Base-by-base conservation (phyloP, 2,113 vertebrate species). In the Scartelaos histophorus region DNA sequence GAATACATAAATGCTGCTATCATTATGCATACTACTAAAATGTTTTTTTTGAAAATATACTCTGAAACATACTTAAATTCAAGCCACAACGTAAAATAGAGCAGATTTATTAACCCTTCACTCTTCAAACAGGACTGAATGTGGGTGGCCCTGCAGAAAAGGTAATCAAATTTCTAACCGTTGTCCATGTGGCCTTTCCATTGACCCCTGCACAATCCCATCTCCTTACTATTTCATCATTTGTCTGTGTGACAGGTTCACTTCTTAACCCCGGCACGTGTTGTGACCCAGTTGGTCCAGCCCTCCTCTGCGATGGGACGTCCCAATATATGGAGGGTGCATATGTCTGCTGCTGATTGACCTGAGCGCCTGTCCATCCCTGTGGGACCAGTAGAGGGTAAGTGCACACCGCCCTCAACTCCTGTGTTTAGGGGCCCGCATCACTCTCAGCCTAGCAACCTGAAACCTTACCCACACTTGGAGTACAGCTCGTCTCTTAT, bases 401-500 rank as follows among this genome's bases (percentile, higher is more conserved):
- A 86, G 66, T 49, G 57, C 46, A 83, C 61, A 69, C 69, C 69
- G 34, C 70, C 17, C 58, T 81, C 74, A 82, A 71, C 66, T 79
- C 43, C 19, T 47, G 35, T 75, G 81, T 79, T 79, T 74, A 67
- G 74, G 74, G 83, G 76, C 71, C 12, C 74, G 71, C 80, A 79
- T 76, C 60, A 68, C 66, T 78, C 64, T 46, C n/a, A 61, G 34
- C 70, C 24, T 24, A 73, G 71, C 51, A 43, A 69, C 79, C 58
- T 76, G 88, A 82, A 90, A 92, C 85, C 75, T 76, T 82, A 90
- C 76, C 87, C 83, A 49, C 73, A 80, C 70, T 80, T 85, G 47
- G 54, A 69, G 74, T 25, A 54, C 57, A 17, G 81, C 79, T 76
- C 76, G 82, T 90, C 88, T 87, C 83, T 88, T 86, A 90, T 92